These are phyloP conservation scores for Poecile atricapillus DNA, from an alignment of 2,113 vertebrate species.

Conservation along the genomic window DNA sequence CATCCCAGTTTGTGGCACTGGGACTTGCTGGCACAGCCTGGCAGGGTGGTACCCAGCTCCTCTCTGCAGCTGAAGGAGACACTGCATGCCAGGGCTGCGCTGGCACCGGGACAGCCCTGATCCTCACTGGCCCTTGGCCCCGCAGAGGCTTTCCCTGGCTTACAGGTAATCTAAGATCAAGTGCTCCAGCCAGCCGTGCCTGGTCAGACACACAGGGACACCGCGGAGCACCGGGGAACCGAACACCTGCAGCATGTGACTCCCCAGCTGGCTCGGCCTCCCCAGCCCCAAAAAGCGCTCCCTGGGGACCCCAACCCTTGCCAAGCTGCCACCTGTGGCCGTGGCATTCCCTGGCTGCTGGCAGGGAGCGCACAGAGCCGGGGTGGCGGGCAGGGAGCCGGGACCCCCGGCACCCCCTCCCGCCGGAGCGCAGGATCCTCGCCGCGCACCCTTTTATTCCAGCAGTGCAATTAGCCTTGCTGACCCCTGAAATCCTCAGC, in stretches of 20 bases:
- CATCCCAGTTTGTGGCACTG: fast-evolving
- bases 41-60: not conserved
- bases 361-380: fast-evolving
- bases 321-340: fast-evolving
- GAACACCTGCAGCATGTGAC: not conserved
- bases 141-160: not conserved
- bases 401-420: not conserved
- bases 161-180: not conserved
- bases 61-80: not conserved
- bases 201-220: not conserved
- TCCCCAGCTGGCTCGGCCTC: not conserved
- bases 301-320: not conserved
- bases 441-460: constrained; percentile 27
- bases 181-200: not conserved
- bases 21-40: not conserved
- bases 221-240: not conserved
- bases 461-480: constrained; percentile 73
- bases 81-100: not conserved
- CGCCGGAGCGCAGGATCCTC: fast-evolving
- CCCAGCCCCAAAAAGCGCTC: not conserved
- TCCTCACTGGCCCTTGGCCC: not conserved
- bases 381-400: fast-evolving
- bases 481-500: constrained; percentile 73
- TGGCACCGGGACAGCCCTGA: not conserved
- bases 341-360: not conserved